phyloP scores from a whole-genome alignment of 2,888 invertebrate species.

The Incurvaria masculella region DNA sequence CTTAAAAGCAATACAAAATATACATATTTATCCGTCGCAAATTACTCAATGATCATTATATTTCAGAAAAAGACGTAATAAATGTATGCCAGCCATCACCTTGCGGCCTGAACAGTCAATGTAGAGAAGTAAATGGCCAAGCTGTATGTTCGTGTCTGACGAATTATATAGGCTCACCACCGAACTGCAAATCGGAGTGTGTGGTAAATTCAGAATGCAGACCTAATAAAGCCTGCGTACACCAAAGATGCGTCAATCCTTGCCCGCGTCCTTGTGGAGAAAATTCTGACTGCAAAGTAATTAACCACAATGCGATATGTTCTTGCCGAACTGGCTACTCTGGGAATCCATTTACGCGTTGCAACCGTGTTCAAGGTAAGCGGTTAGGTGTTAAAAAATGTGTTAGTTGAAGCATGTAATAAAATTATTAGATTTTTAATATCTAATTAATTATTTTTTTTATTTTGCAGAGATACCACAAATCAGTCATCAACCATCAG shows the following conservation, averaged over 20 bases:
- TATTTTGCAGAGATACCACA: constrained; percentile 29
- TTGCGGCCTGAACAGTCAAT: constrained; percentile 71
- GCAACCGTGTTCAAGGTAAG: constrained; percentile 57
- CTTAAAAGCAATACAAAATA: neutral
- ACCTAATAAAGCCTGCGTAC: constrained; percentile 62
- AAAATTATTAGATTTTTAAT: no score
- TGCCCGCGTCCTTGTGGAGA: constrained; percentile 67
- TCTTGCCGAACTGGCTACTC: constrained; percentile 63
- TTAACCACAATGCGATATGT: constrained; percentile 71
- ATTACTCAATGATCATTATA: constrained; percentile 1
- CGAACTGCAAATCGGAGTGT: constrained; percentile 63
- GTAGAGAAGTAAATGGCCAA: constrained; percentile 66
- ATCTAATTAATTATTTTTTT: neutral
- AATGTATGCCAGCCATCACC: constrained; percentile 71
- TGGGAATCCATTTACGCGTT: constrained; percentile 67
- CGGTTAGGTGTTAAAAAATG: constrained; percentile 12
- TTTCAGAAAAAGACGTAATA: constrained; percentile 34
- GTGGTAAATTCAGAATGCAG: constrained; percentile 64
- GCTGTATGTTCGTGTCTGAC: constrained; percentile 70
- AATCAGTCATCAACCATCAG: constrained; percentile 32
- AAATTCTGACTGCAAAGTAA: constrained; percentile 65
- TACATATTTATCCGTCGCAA: constrained; percentile 4
- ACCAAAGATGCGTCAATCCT: constrained; percentile 66
- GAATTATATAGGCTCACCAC: constrained; percentile 64
- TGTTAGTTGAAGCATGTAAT: constrained; percentile 7